Base-by-base conservation (phyloP, 2,888 invertebrate genomes). In the Gastracanthus pulcherrimus region DNA sequence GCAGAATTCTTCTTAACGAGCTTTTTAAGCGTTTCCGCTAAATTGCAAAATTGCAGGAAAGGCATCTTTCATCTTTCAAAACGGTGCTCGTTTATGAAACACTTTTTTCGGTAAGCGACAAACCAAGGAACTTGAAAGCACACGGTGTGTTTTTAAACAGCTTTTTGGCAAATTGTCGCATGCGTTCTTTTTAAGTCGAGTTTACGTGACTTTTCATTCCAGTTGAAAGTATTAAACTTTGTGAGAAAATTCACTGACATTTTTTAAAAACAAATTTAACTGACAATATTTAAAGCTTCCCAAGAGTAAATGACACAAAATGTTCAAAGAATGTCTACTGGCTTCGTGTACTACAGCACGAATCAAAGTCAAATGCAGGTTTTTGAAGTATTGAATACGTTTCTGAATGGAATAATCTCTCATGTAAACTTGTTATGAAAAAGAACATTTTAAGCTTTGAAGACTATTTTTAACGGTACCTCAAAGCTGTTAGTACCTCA, bases 1-100 rank as follows among this genome's bases (percentile, higher is more conserved):
- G 11, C 26, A 3, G 11, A 19, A 13, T 26, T 55, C 55, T 55
- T 26, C 26, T 55, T 55, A 55, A 55, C 55, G 55, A 55, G 55
- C 55, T 55, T 55, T 55, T 26, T 23, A 55, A 26, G 23, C 11
- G 23, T 23, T 55, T 26, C 23, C 55, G 55, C 55, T 55, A 26
- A 55, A 26, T 55, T 55, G 55, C 55, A 55, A 55, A 55, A 55
- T 55, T 55, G 26, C 55, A 55, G 55, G 55, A 26, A 55, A 55
- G 55, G 26, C 55, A 55, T 55, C 55, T 55, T 19, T 55, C 26
- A 51, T 48, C 19, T 48, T 19, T 48, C 3, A 55, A 55, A 11
- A 26, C 2, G 23, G 23, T 19, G 48, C 48, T 23, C 19, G 55
- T 55, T 55, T 55, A 55, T 55, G 55, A 55, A 55, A 55, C 55